These are phyloP conservation scores for Colaptes auratus DNA, from an alignment of 2,113 vertebrate species.

Conservation along the genomic window DNA sequence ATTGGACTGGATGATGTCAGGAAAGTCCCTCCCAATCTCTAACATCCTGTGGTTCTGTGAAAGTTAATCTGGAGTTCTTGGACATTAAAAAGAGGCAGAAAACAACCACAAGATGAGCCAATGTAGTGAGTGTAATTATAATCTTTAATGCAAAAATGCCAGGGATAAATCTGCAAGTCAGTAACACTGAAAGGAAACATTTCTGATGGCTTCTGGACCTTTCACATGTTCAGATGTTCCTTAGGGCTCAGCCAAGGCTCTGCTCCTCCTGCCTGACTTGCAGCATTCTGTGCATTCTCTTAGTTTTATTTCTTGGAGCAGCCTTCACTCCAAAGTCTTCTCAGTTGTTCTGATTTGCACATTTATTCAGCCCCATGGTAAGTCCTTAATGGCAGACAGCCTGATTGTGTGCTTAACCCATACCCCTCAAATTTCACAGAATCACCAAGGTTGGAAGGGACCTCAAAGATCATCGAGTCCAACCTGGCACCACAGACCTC, in stretches of 20 bases:
- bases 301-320: not conserved
- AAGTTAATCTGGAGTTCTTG: not conserved
- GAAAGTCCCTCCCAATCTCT: too few relatives aligned
- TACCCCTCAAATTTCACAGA: not conserved
- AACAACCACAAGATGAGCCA: not conserved
- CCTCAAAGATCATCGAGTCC: too few relatives aligned
- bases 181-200: not conserved
- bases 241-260: not conserved
- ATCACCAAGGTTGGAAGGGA: too few relatives aligned
- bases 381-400: not conserved
- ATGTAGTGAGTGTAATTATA: not conserved
- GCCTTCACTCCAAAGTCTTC: not conserved
- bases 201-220: not conserved
- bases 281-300: not conserved
- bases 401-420: not conserved
- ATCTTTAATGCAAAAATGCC: not conserved
- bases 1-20: too few relatives aligned
- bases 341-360: not conserved
- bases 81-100: not conserved
- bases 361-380: not conserved
- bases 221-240: not conserved
- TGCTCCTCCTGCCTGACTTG: not conserved
- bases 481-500: too few relatives aligned
- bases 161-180: not conserved
- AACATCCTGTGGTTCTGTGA: too few relatives aligned